Percentiles rank a stretch among this genome's conserved stretches.
phyloP scores from a whole-genome alignment of 2,797 vertebrate genomes.

The Xenops minutus region DNA sequence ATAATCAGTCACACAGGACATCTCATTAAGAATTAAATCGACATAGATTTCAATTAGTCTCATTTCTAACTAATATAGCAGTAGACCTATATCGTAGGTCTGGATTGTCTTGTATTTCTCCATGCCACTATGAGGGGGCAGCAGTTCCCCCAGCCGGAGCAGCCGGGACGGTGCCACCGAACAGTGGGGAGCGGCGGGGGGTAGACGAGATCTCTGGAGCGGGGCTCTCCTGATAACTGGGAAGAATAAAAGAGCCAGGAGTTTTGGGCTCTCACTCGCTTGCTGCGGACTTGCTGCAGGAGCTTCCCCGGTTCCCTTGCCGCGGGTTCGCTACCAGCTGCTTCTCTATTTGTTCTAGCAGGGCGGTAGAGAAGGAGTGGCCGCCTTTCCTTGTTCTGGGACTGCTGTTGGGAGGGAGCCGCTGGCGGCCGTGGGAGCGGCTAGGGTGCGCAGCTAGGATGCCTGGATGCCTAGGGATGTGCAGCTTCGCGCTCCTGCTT shows the following conservation, averaged over 20 bases:
- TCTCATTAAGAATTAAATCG: background rate
- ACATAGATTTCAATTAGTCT: conserved; percentile 13
- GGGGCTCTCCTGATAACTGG: background rate
- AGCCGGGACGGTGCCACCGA: no score
- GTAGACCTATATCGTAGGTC: background rate
- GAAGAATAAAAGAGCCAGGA: background rate
- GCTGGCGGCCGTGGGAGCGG: no score
- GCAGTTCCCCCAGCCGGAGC: no score
- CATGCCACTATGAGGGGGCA: background rate
- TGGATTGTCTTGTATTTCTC: background rate
- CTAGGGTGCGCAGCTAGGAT: no score
- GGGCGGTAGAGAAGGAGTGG: background rate
- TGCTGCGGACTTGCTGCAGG: background rate
- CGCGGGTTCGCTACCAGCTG: background rate
- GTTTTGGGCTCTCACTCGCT: background rate
- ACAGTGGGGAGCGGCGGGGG: background rate
- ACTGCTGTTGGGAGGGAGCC: background rate
- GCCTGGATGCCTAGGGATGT: no score
- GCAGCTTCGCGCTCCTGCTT: no score
- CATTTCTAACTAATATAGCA: background rate
- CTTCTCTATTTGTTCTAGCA: background rate
- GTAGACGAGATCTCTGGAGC: background rate
- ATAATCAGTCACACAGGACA: background rate
- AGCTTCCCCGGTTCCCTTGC: background rate
- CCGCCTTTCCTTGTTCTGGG: background rate